phyloP scores from a whole-genome alignment of 2,113 vertebrate genomes.

The Micronycteris hirsuta region DNA sequence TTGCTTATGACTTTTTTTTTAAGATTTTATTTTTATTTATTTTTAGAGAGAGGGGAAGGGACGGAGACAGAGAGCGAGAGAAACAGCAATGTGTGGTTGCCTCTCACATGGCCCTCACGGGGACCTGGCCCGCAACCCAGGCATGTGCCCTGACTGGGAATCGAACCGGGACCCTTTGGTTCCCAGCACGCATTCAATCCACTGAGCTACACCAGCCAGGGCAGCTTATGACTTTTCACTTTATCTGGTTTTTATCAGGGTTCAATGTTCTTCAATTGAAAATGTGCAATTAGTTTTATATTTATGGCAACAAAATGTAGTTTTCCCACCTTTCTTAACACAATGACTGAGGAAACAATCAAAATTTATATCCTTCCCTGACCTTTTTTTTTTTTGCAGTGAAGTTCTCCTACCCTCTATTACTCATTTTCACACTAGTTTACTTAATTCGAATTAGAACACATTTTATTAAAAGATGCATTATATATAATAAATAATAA shows the following conservation, averaged over 20 bases:
- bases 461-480: slow-evolving; percentile 6
- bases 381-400: background rate
- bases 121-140: no score
- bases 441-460: slow-evolving; percentile 10
- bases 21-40: no score
- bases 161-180: no score
- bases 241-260: background rate
- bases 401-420: background rate
- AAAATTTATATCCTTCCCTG: background rate
- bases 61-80: no score
- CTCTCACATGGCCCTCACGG: no score
- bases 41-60: no score
- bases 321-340: background rate
- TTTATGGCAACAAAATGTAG: background rate
- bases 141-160: no score
- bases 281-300: background rate
- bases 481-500: slow-evolving; percentile 4
- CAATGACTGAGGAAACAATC: background rate
- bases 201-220: no score
- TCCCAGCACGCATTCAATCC: no score
- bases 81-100: no score
- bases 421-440: background rate
- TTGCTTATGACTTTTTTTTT: background rate
- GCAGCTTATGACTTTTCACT: background rate
- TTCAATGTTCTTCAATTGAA: background rate